Evolutionary conservation across 2,888 invertebrate genomes (phyloP).

Genomic region (Phalangium opilio): DNA sequence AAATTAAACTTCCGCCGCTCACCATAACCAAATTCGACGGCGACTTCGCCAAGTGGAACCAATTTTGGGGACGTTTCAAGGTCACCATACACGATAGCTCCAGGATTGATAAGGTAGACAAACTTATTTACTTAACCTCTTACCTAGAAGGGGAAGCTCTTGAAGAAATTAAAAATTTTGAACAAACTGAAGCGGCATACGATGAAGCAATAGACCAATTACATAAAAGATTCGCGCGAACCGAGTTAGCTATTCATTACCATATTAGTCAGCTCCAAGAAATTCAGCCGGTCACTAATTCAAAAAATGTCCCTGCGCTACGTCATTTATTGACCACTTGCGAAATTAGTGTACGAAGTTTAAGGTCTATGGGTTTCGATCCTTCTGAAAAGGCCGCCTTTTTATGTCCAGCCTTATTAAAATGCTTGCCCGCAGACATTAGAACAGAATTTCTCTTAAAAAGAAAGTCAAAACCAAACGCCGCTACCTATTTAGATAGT

Average conservation of each 20-base stretch:
- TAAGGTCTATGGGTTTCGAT: not conserved
- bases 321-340: constrained; percentile 1
- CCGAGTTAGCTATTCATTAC: not conserved
- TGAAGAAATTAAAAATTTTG: not conserved
- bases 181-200: constrained; percentile 1
- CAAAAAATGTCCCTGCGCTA: not conserved
- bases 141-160: constrained; percentile 1
- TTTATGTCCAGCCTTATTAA: not conserved
- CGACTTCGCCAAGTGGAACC: not conserved
- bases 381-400: not conserved
- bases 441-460: no score
- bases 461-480: no score
- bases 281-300: not conserved
- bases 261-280: constrained; percentile 1
- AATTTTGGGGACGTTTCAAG: constrained; percentile 5
- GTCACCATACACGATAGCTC: constrained; percentile 2
- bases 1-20: not conserved
- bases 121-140: constrained; percentile 4
- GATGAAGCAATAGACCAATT: constrained; percentile 1
- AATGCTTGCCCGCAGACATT: no score
- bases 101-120: not conserved
- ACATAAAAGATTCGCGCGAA: constrained; percentile 3
- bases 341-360: not conserved
- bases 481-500: no score
- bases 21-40: constrained; percentile 2